A percentile compares a stretch with the other conserved stretches of the same genome.
Evolutionary conservation across 2,888 invertebrate genomes (phyloP).

Genomic region (Aphodius sticticus): DNA sequence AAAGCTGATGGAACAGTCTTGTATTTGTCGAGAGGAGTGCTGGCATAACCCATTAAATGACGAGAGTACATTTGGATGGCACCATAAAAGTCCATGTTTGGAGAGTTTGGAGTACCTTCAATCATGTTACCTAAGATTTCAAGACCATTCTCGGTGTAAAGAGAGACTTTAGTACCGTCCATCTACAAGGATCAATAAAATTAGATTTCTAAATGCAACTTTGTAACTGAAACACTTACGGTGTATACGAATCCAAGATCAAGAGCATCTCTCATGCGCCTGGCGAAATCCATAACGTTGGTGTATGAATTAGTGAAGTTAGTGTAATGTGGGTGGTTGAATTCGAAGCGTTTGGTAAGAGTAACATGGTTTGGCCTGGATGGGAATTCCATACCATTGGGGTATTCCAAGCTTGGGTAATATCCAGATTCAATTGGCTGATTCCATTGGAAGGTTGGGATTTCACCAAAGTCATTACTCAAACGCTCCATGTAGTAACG

Average conservation of each 20-base stretch:
- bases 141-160: slow-evolving; percentile 69
- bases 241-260: slow-evolving; percentile 64
- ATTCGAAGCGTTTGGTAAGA: slow-evolving; percentile 48
- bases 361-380: slow-evolving; percentile 63
- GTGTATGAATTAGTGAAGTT: slow-evolving; percentile 59
- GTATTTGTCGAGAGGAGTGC: slow-evolving; percentile 57
- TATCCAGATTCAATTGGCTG: slow-evolving; percentile 63
- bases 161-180: slow-evolving; percentile 59
- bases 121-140: slow-evolving; percentile 72
- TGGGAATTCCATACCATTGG: slow-evolving; percentile 69
- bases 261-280: slow-evolving; percentile 68
- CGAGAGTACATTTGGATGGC: slow-evolving; percentile 65
- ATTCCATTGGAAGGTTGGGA: slow-evolving; percentile 66
- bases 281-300: slow-evolving; percentile 63
- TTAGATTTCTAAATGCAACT: no score
- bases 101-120: slow-evolving; percentile 70
- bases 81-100: slow-evolving; percentile 68
- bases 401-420: slow-evolving; percentile 67
- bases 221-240: slow-evolving; percentile 27
- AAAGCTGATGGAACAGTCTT: slow-evolving; percentile 67
- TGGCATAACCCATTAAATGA: slow-evolving; percentile 65
- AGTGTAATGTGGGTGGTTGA: slow-evolving; percentile 48
- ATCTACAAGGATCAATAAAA: slow-evolving; percentile 22
- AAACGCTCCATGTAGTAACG: slow-evolving; percentile 76
- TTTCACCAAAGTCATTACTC: slow-evolving; percentile 68